Evolutionary conservation across 2,113 vertebrate genomes (phyloP).

Genomic region (Danionella cerebrum): DNA sequence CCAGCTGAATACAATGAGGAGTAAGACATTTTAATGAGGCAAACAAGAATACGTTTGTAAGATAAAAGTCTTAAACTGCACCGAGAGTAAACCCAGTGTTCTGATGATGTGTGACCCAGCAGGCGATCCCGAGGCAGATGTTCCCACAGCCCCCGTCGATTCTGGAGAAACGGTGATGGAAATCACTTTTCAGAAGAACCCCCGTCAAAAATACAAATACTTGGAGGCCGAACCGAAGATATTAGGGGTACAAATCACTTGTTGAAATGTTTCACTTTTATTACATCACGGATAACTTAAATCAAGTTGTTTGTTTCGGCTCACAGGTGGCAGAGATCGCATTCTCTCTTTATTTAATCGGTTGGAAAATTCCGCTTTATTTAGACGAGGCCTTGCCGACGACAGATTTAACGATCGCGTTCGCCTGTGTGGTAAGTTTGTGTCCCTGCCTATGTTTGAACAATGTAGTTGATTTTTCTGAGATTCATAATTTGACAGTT

Average conservation of each 20-base stretch:
- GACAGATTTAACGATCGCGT: fast-evolving
- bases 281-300: too few species aligned
- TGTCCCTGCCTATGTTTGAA: too few species aligned
- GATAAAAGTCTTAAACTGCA: too few species aligned
- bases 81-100: not conserved
- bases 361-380: not conserved
- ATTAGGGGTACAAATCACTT: slow-evolving; percentile 51
- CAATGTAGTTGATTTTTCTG: too few species aligned
- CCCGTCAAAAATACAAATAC: slow-evolving; percentile 50
- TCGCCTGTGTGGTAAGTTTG: slow-evolving; percentile 48
- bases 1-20: not conserved
- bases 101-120: not conserved
- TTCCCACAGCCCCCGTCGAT: not conserved
- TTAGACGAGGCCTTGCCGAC: fast-evolving
- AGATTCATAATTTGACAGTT: too few species aligned
- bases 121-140: not conserved
- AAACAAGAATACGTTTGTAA: not conserved
- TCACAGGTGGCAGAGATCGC: slow-evolving; percentile 58
- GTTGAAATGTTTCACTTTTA: too few species aligned
- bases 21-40: not conserved
- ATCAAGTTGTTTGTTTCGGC: slow-evolving; percentile 1
- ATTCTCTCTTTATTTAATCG: slow-evolving; percentile 39
- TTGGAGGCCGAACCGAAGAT: slow-evolving; percentile 63
- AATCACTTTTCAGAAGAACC: slow-evolving; percentile 53
- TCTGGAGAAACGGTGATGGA: slow-evolving; percentile 39